These are phyloP conservation scores for Neodontobutis hainanensis DNA, from an alignment of 2,113 vertebrate genomes.

Conservation along the genomic window DNA sequence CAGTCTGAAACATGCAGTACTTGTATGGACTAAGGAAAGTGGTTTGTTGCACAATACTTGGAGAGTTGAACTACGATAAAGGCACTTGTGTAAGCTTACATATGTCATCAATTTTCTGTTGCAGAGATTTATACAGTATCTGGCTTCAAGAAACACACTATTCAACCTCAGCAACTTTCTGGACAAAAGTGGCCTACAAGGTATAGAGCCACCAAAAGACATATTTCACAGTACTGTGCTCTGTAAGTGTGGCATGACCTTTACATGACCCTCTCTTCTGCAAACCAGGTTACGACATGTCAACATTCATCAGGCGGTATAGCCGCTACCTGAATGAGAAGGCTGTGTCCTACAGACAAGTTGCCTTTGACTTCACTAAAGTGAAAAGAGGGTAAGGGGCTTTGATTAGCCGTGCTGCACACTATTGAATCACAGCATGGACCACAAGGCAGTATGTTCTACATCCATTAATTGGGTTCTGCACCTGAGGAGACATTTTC, in stretches of 20 bases:
- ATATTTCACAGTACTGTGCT: slow-evolving; percentile 1
- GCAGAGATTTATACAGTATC: slow-evolving; percentile 96
- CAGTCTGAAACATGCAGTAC: neutral
- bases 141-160: slow-evolving; percentile 95
- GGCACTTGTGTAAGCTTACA: neutral
- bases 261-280: neutral
- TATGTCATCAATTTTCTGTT: slow-evolving; percentile 45
- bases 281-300: slow-evolving; percentile 90
- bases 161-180: slow-evolving; percentile 97
- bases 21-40: too few relatives aligned
- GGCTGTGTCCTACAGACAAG: slow-evolving; percentile 95
- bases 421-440: neutral
- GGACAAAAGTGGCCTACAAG: slow-evolving; percentile 95
- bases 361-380: slow-evolving; percentile 97
- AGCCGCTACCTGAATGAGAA: slow-evolving; percentile 96
- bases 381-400: slow-evolving; percentile 92
- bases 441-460: too few relatives aligned
- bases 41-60: slow-evolving; percentile 14
- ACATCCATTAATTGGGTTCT: neutral
- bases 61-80: neutral
- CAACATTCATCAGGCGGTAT: slow-evolving; percentile 91
- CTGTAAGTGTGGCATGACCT: neutral
- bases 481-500: neutral
- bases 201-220: slow-evolving; percentile 59
- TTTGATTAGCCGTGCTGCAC: slow-evolving; percentile 1